These are phyloP conservation scores for Gastrophysa polygoni DNA, from an alignment of 2,888 invertebrate genomes.

Conservation along the genomic window DNA sequence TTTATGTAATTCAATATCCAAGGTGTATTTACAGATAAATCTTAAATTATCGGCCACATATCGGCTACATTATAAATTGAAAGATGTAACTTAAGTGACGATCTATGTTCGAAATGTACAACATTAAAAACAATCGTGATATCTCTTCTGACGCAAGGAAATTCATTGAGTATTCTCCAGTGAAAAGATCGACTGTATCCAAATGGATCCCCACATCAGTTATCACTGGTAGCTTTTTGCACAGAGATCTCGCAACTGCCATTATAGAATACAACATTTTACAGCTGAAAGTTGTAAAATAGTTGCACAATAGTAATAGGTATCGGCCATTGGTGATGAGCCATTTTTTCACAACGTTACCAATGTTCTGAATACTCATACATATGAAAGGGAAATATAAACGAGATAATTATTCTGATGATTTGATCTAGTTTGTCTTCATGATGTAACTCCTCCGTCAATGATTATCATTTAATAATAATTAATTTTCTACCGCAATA, in stretches of 20 bases:
- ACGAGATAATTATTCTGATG: background rate
- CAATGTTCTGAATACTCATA: no score
- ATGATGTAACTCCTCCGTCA: background rate
- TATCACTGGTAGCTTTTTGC: background rate
- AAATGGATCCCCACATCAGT: background rate
- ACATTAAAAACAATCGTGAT: slow-evolving; percentile 30
- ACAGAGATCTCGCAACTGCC: background rate
- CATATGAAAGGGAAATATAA: background rate
- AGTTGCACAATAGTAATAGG: no score
- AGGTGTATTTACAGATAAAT: slow-evolving; percentile 43
- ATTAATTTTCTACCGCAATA: background rate
- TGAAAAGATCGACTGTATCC: slow-evolving; percentile 16
- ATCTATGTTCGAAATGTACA: slow-evolving; percentile 42
- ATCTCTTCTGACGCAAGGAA: slow-evolving; percentile 20
- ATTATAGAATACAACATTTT: background rate
- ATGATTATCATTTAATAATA: background rate
- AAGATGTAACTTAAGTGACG: slow-evolving; percentile 47
- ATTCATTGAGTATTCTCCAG: slow-evolving; percentile 23
- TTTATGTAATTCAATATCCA: slow-evolving; percentile 35
- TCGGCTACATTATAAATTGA: slow-evolving; percentile 45
- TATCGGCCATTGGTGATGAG: background rate
- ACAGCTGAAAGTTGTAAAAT: background rate
- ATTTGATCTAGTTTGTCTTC: background rate
- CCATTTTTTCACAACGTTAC: no score
- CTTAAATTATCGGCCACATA: slow-evolving; percentile 38